Percentiles rank a stretch among this genome's conserved stretches.
phyloP scores from a whole-genome alignment of 2,113 vertebrate genomes.

The Microtus oregoni region DNA sequence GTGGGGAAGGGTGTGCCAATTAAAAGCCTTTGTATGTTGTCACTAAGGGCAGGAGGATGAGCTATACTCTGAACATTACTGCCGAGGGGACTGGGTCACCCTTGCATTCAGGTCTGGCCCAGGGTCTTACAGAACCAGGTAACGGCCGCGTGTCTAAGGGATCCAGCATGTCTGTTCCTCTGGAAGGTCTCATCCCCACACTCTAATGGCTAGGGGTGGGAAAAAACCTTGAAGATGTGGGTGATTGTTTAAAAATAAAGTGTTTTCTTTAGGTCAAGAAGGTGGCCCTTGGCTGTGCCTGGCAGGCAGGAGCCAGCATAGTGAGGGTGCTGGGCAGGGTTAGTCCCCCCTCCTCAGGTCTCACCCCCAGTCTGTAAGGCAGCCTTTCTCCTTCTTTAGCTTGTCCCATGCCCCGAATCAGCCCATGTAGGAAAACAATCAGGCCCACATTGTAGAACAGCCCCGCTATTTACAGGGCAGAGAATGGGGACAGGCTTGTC shows the following conservation, averaged over 20 bases:
- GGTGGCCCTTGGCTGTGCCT: not conserved
- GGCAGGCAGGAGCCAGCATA: not conserved
- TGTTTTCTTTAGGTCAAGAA: not conserved
- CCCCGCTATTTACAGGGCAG: constrained; percentile 55
- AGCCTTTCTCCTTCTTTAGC: not conserved
- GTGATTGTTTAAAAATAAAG: not conserved
- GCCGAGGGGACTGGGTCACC: not conserved
- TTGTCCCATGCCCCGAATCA: not conserved
- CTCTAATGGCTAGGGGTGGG: not conserved
- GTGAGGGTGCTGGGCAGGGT: not conserved
- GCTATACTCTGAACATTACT: not conserved
- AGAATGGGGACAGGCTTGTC: constrained; percentile 68
- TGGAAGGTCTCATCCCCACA: too few relatives aligned
- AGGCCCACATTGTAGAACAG: constrained; percentile 61
- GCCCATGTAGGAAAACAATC: constrained; percentile 42
- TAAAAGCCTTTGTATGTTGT: not conserved
- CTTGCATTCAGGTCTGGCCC: not conserved
- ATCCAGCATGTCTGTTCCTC: not conserved
- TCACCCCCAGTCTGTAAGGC: not conserved
- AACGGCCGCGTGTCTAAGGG: not conserved
- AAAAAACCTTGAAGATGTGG: not conserved
- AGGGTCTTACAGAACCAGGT: not conserved
- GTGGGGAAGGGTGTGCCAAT: not conserved
- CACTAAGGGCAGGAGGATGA: not conserved
- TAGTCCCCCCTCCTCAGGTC: not conserved